Evolutionary conservation across 2,888 invertebrate genomes (phyloP).

Genomic region (Thymelicus sylvestris): DNA sequence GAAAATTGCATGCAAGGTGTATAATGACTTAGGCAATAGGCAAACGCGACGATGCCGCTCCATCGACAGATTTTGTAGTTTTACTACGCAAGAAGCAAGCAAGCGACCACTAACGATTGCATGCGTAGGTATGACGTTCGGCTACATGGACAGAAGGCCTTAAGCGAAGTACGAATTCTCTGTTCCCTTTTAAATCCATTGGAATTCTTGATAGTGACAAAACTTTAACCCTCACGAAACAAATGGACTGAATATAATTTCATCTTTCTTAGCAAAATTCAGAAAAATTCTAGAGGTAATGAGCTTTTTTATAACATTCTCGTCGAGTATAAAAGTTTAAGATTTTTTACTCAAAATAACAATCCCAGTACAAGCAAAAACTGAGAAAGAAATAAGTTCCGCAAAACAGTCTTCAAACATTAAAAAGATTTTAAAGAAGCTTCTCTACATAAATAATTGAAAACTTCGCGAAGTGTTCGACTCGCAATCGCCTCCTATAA

Average conservation of each 20-base stretch:
- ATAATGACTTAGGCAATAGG: no score
- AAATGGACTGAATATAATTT: neutral
- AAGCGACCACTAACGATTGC: no score
- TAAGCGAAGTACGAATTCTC: no score
- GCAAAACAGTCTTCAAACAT: constrained; percentile 20
- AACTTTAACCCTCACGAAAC: no score
- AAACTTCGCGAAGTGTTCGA: constrained; percentile 39
- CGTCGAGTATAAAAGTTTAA: neutral
- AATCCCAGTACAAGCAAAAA: neutral
- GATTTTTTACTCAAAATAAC: constrained; percentile 1
- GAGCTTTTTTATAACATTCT: neutral
- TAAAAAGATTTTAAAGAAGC: constrained; percentile 33
- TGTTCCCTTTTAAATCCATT: no score
- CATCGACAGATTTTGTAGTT: no score
- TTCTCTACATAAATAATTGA: constrained; percentile 40
- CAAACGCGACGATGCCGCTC: no score
- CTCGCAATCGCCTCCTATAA: constrained; percentile 40
- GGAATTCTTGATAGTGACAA: no score
- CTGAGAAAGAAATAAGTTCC: constrained; percentile 11
- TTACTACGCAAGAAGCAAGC: no score
- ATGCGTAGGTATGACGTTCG: no score
- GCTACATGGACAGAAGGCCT: no score
- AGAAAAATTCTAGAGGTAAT: neutral
- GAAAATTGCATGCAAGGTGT: no score
- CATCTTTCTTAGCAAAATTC: neutral